Base-by-base conservation (phyloP, 2,113 vertebrate species). In the Vicugna pacos region DNA sequence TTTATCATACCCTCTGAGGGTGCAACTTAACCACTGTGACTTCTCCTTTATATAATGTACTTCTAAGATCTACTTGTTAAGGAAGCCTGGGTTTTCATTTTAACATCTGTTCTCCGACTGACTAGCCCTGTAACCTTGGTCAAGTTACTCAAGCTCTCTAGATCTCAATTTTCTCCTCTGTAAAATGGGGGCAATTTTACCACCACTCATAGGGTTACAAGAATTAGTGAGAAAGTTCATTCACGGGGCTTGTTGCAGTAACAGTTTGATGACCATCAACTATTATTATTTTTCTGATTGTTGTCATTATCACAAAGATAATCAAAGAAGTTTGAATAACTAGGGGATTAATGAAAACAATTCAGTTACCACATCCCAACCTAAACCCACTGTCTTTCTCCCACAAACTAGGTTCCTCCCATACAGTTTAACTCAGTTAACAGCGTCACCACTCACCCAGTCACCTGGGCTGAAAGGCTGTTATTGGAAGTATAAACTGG, bases 121-220 rank as follows among this genome's bases (percentile, higher is more conserved):
- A 85, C 2, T 7, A 84, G 70, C 2, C 26, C 16, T 67, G 8
- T 15, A 77, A 65, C 3, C 13, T 30, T 65, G 42, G 19, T 77
- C 26, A 81, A 26, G 30, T 70, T 64, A 48, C 2, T 90, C 26
- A 88, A 50, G 30, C 81, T 93, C 22, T 22, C 35, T 14, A 73
- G 38, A 52, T 6, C 52, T 91, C 52, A 48, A 75, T 46, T 65
- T 82, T 50, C 24, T 94, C 48, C 24, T 86, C 38, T 87, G 26
- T 48, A 80, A 89, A 90, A 92, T 12, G 50, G 82, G 54, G 42
- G 56, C 80, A n/a, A 93, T 48, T 54, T 93, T 87, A 87, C 19
- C 62, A 94, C 28, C 26, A 70, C 19, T 91, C 65, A 76, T 1
- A 42, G 46, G 4, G 30, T 76, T 20, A 0, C 26, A 19, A 89